Evolutionary conservation across 1,140 invertebrate genomes (phyloP), one percentile per base, ranked within the genome.

Genomic region (Rhyzopertha dominica): DNA sequence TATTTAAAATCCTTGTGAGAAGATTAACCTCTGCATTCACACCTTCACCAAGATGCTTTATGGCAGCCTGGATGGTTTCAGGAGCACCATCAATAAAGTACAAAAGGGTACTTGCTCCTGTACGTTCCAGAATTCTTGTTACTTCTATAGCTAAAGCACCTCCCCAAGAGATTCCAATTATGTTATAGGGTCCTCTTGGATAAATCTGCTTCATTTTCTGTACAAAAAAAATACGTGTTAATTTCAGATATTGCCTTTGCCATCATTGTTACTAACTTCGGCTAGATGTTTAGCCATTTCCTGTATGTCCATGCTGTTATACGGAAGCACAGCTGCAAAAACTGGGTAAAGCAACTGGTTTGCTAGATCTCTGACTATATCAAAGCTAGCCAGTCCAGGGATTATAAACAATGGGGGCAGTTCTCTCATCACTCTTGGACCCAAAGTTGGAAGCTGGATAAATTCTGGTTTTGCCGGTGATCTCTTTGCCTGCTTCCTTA

Each of bases 1-100:
- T 56, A 18, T 56, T 60, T 13, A 66, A 54, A 14, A 62, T 31
- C 37, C 55, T 51, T 7, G 54, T 50, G 4, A 66, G 35, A 17
- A 64, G 34, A 38, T 58, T 61, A 10, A 59, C 39, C 37, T 62
- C 59, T 3, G 52, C 40, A 2, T 56, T 51, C 5, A 13, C 26
- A 5, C 22, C 34, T 23, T 57, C 53, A 3, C 62, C 64, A 17
- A 65, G 34, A 28, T 56, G 54, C 38, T 56, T 55, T n/a, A 65
- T 37, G 8, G 55, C 47, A 5, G 51, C 35, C 38, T 62, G 59
- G 18, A 66, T 50, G 9, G 59, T 63, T 2, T 58, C 50, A n/a
- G 65, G 63, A 1, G 63, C 59, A 24, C 59, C 61, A 47, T 69
- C 67, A 2, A 68, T 45, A 13, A 66, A 57, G 20, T 61, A 63